Evolutionary conservation across 1,140 invertebrate species (phyloP), one percentile per base, ranked within the genome.

Genomic region (Lucilia cuprina): DNA sequence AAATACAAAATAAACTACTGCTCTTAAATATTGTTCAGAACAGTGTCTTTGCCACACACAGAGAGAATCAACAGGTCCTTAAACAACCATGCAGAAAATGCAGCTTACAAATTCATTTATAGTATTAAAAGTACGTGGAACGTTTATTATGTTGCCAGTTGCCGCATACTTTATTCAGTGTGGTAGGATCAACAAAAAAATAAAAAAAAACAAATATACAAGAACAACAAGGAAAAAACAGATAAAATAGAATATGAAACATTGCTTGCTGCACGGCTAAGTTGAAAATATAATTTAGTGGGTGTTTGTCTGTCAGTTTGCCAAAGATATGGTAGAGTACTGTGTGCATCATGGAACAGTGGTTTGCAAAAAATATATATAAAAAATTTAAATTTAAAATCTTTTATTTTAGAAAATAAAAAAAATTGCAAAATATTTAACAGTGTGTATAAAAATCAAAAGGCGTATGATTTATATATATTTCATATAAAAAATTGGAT

Each of bases 81-180:
- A 55, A 55, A 55, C 50, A 55, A 55, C 12, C 50, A 55, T 55
- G 50, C 50, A 55, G 50, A 55, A 55, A 55, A 55, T 55, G 50
- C 50, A 55, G 50, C 50, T 55, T 55, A 55, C 50, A 55, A 55
- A 55, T 55, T 55, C 50, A 55, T 55, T 55, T 55, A 55, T 55
- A n/a, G 50, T 55, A 55, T 55, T 55, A 55, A 55, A 2, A 55
- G 50, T 55, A 55, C 50, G 50, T 70, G 65, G 65, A 70, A 21
- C 65, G 65, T 70, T 70, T 70, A 70, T 70, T 70, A 21, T 70
- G 65, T 70, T 70, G 65, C 65, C 55, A n/a, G 55, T n/a, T 70
- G 65, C 65, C 19, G 65, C 65, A 70, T 70, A 70, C 21, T 70
- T 30, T 70, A 70, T 70, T 21, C 19, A 21, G 19, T 21, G 65